Conservation (phyloP, 2,888 invertebrate species). For the Mythimna loreyi region DNA sequence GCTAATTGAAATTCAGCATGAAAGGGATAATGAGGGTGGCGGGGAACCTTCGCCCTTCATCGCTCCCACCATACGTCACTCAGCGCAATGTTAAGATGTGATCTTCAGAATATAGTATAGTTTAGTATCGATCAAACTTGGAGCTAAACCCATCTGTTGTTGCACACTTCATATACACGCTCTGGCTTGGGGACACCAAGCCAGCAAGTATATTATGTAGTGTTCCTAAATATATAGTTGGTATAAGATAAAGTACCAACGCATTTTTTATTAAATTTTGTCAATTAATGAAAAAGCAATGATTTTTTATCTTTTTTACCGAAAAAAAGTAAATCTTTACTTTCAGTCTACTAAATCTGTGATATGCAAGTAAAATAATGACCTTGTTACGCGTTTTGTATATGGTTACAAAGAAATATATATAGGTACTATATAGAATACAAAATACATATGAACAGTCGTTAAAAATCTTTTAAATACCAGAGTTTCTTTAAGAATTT, state of each 20-base stretch:
- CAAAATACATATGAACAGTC: background rate
- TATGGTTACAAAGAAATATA: background rate
- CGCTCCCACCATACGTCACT: slow-evolving; percentile 78
- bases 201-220: background rate
- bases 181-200: background rate
- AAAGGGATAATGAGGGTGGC: slow-evolving; percentile 89
- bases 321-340: background rate
- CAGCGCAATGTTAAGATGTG: slow-evolving; percentile 72
- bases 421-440: too few relatives aligned
- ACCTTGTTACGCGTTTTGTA: background rate
- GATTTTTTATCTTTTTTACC: too few relatives aligned
- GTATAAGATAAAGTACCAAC: too few relatives aligned
- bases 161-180: background rate
- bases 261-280: too few relatives aligned
- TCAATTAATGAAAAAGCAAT: too few relatives aligned
- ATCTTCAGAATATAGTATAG: slow-evolving; percentile 31
- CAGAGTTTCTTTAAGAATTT: background rate
- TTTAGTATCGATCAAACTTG: slow-evolving; percentile 59
- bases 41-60: slow-evolving; percentile 62
- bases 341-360: background rate
- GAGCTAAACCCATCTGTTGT: slow-evolving; percentile 30
- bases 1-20: slow-evolving; percentile 90
- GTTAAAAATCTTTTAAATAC: slow-evolving; percentile 1
- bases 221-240: background rate
- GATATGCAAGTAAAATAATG: background rate